A percentile compares a stretch with the other conserved stretches of the same genome.
Conservation (phyloP, 2,797 vertebrate species). For the Lates japonicus region DNA sequence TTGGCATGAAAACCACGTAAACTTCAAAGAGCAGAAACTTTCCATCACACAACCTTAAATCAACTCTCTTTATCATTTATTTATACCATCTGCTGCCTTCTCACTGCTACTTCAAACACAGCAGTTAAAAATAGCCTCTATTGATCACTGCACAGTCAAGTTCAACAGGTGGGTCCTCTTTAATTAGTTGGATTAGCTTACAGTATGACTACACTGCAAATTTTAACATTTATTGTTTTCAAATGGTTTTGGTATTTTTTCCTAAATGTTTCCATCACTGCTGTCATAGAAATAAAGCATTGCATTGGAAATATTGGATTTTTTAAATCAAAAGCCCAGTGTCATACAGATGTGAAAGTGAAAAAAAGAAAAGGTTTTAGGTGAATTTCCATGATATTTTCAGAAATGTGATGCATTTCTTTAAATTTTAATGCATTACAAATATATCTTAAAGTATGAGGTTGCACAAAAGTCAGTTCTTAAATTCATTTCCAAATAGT, state of each 20-base stretch:
- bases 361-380: too few relatives aligned
- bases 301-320: neutral
- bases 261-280: neutral
- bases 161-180: neutral
- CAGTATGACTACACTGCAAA: neutral
- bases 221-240: neutral
- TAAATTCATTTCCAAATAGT: too few relatives aligned
- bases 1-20: neutral
- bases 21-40: neutral
- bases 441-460: neutral
- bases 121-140: conserved; percentile 20
- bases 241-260: too few relatives aligned
- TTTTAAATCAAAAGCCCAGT: too few relatives aligned
- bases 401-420: neutral
- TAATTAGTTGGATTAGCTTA: too few relatives aligned
- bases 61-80: conserved; percentile 30
- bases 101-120: conserved; percentile 33
- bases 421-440: neutral
- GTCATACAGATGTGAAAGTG: too few relatives aligned
- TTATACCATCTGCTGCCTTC: conserved; percentile 61
- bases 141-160: neutral
- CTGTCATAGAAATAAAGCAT: neutral
- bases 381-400: too few relatives aligned
- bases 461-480: too few relatives aligned
- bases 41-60: conserved; percentile 17